Evolutionary conservation across 2,888 invertebrate species (phyloP).

Genomic region (Strigamia crassipes): DNA sequence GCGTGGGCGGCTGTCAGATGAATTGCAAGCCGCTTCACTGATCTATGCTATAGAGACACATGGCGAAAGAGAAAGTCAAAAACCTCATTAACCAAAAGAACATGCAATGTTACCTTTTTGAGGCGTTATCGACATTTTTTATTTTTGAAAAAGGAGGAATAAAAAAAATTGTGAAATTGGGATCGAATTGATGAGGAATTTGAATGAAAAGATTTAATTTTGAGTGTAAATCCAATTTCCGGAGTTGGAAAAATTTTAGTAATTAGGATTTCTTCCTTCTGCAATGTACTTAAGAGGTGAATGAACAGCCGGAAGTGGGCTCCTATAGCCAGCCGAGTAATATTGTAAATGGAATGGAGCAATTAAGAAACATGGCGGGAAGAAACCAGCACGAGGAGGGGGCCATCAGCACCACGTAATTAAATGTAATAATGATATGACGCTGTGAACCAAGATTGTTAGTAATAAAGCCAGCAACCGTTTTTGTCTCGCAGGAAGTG

Average conservation of each 20-base stretch:
- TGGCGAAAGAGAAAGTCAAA: slow-evolving; percentile 36
- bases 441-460: slow-evolving; percentile 5
- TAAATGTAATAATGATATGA: slow-evolving; percentile 38
- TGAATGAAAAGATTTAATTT: slow-evolving; percentile 40
- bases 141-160: neutral
- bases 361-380: slow-evolving; percentile 42
- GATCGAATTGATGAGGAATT: slow-evolving; percentile 27
- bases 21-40: slow-evolving; percentile 40
- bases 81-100: slow-evolving; percentile 37
- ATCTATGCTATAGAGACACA: slow-evolving; percentile 35
- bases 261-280: slow-evolving; percentile 38
- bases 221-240: slow-evolving; percentile 31
- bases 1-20: slow-evolving; percentile 40
- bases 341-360: slow-evolving; percentile 42
- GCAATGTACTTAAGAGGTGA: slow-evolving; percentile 38
- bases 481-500: slow-evolving; percentile 12
- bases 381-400: slow-evolving; percentile 25
- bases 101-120: slow-evolving; percentile 33
- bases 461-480: slow-evolving; percentile 1
- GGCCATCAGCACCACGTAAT: slow-evolving; percentile 38
- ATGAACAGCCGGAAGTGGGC: slow-evolving; percentile 39
- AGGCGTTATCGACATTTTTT: slow-evolving; percentile 1
- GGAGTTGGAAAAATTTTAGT: slow-evolving; percentile 33
- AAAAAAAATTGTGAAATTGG: neutral
- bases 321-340: slow-evolving; percentile 32